A percentile compares a stretch with the other conserved stretches of the same genome.
Evolutionary conservation across 92 coral and sea anemone species (phyloP).

Genomic region (Porites cylindrica): DNA sequence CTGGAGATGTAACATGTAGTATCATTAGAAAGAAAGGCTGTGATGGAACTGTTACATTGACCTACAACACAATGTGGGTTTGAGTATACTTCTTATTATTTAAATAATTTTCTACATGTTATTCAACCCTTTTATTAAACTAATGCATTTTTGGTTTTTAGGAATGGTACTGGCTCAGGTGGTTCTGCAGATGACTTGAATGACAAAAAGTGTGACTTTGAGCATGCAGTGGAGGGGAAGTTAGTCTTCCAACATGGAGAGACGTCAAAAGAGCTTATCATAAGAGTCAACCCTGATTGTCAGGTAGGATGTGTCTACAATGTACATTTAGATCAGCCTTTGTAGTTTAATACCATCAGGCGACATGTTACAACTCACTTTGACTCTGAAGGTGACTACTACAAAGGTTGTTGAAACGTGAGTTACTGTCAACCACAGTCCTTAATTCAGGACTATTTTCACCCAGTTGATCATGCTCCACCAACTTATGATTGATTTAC

Average conservation of each 20-base stretch:
- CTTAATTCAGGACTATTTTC: no score
- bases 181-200: conserved; percentile 66
- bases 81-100: no score
- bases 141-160: not conserved
- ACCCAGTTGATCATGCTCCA: no score
- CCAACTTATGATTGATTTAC: no score
- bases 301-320: conserved; percentile 54
- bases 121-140: not conserved
- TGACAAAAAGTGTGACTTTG: conserved; percentile 71
- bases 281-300: conserved; percentile 81
- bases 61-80: conserved; percentile 83
- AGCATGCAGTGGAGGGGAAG: conserved; percentile 54
- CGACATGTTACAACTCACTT: no score
- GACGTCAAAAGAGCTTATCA: conserved; percentile 70
- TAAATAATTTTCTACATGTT: no score
- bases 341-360: no score
- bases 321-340: not conserved
- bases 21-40: conserved; percentile 83
- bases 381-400: no score
- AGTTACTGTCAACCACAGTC: no score
- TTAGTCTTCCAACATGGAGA: conserved; percentile 89
- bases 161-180: conserved; percentile 88
- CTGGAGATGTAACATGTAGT: conserved; percentile 75
- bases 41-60: conserved; percentile 80
- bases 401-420: no score